These are phyloP conservation scores for Leptoteleia sp. DNA, from an alignment of 1,140 invertebrate genomes.

Conservation along the genomic window DNA sequence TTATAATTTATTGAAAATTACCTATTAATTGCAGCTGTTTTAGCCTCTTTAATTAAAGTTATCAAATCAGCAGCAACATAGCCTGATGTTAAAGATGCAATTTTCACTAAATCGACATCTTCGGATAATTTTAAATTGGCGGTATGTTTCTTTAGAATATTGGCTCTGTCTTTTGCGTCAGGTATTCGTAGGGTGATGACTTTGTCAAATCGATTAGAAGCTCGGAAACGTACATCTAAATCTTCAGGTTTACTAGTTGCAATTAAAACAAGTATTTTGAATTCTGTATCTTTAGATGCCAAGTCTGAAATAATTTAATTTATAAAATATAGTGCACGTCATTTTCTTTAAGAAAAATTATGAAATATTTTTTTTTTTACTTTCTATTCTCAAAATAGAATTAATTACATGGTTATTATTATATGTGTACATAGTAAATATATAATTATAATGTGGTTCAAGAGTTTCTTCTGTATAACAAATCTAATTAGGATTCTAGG, in stretches of 20 bases:
- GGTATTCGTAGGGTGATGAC: constrained; percentile 97
- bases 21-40: constrained; percentile 91
- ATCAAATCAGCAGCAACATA: constrained; percentile 97
- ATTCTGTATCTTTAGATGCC: constrained; percentile 83
- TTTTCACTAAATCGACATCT: constrained; percentile 85
- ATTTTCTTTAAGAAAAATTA: too few species aligned
- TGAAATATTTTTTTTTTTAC: too few species aligned
- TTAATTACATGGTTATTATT: too few species aligned
- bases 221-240: constrained; percentile 94
- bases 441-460: too few species aligned
- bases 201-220: constrained; percentile 95
- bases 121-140: constrained; percentile 85
- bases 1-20: constrained; percentile 39
- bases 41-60: constrained; percentile 92
- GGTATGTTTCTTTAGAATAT: constrained; percentile 89
- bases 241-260: constrained; percentile 97
- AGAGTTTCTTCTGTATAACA: too few species aligned
- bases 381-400: too few species aligned
- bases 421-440: too few species aligned
- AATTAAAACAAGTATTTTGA: constrained; percentile 92
- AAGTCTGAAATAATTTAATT: too few species aligned
- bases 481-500: too few species aligned
- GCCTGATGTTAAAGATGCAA: constrained; percentile 94
- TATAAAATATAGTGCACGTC: too few species aligned
- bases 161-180: constrained; percentile 88